A percentile compares a stretch with the other conserved stretches of the same genome.
phyloP scores from a whole-genome alignment of 1,140 invertebrate species.

The Goniozus legneri region DNA sequence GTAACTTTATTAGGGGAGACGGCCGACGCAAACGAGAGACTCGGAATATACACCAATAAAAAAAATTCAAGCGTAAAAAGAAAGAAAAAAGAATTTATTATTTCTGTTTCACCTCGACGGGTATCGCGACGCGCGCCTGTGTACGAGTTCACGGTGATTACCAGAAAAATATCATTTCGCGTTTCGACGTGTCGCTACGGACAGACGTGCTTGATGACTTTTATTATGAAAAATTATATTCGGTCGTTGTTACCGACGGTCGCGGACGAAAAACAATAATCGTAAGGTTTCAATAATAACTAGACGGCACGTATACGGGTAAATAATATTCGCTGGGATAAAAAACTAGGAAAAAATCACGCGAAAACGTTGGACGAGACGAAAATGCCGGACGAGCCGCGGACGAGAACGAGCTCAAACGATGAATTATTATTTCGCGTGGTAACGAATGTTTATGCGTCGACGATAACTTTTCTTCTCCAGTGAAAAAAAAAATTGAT shows the following conservation, averaged over 20 bases:
- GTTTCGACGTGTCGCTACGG: conserved; percentile 3
- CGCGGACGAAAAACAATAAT: neutral
- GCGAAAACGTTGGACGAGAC: neutral
- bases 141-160: too few relatives aligned
- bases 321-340: neutral
- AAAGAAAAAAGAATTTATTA: too few relatives aligned
- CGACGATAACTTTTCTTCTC: neutral
- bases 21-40: too few relatives aligned
- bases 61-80: too few relatives aligned
- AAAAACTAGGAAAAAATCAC: too few relatives aligned
- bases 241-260: neutral
- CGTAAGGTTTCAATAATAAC: neutral
- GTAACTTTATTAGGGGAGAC: conserved; percentile 39
- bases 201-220: too few relatives aligned
- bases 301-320: neutral
- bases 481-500: conserved; percentile 15
- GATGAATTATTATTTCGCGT: neutral
- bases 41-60: too few relatives aligned
- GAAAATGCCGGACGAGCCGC: neutral
- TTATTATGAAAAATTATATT: neutral
- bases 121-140: too few relatives aligned
- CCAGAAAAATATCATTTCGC: too few relatives aligned
- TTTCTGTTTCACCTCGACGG: too few relatives aligned
- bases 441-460: conserved; percentile 16
- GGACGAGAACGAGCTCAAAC: neutral